Evolutionary conservation across 2,797 vertebrate genomes (phyloP).

Genomic region (Thamnophis elegans): DNA sequence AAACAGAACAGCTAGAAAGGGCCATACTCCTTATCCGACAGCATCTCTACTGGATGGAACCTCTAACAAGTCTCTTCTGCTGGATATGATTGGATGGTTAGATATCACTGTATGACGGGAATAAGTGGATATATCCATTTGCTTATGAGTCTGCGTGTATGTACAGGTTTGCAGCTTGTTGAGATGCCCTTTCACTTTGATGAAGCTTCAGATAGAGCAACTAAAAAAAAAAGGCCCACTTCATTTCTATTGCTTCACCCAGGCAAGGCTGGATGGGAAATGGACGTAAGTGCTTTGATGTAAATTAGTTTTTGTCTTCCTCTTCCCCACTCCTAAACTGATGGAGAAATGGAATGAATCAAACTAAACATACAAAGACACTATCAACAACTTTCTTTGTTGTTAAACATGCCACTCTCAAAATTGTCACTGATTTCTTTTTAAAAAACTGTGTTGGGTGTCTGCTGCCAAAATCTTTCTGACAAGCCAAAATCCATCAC

Average conservation of each 20-base stretch:
- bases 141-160: not conserved
- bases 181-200: not conserved
- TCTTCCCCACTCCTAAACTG: not conserved
- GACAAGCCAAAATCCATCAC: constrained; percentile 4
- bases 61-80: not conserved
- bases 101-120: not conserved
- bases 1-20: not conserved
- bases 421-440: constrained; percentile 15
- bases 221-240: not conserved
- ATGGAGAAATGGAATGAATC: not conserved
- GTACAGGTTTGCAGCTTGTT: not conserved
- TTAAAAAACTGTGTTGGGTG: not conserved
- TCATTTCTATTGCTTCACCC: not conserved
- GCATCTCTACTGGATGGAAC: not conserved
- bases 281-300: not conserved
- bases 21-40: not conserved
- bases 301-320: not conserved
- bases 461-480: constrained; percentile 13
- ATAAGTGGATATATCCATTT: not conserved
- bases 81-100: not conserved
- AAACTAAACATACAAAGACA: not conserved
- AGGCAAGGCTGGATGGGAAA: not conserved
- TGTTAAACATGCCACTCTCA: constrained; percentile 31
- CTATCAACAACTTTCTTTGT: not conserved
- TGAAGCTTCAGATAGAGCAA: not conserved